phyloP scores from a whole-genome alignment of 2,888 invertebrate genomes.

The Melanostoma mellinum region DNA sequence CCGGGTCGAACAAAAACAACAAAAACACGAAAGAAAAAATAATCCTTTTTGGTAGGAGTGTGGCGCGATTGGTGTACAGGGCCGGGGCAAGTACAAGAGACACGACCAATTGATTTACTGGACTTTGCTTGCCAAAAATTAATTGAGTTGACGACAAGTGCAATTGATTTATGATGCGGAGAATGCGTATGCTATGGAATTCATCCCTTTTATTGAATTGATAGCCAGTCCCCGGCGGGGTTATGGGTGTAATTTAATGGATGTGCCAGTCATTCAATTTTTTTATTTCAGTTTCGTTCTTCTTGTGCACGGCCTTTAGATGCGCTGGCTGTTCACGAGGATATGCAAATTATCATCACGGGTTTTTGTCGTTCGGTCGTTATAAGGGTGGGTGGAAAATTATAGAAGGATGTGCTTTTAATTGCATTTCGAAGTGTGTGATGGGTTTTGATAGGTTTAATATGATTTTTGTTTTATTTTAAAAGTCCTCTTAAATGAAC shows the following conservation, averaged over 20 bases:
- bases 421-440: conserved; percentile 20
- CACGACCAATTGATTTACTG: conserved; percentile 79
- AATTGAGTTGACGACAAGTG: conserved; percentile 82
- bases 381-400: neutral
- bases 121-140: conserved; percentile 82
- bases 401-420: conserved; percentile 5
- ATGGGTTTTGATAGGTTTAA: neutral
- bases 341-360: conserved; percentile 47
- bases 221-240: conserved; percentile 46
- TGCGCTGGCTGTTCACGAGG: neutral
- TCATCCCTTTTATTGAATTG: conserved; percentile 69
- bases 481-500: no score
- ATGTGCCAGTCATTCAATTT: conserved; percentile 48
- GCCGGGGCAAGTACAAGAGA: conserved; percentile 37
- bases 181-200: conserved; percentile 67
- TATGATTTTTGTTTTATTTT: neutral
- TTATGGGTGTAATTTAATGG: conserved; percentile 66
- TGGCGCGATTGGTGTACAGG: conserved; percentile 19
- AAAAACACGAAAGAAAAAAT: neutral
- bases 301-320: neutral
- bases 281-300: conserved; percentile 11
- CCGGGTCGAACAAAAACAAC: conserved; percentile 24
- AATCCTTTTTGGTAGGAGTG: neutral
- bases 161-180: conserved; percentile 80
- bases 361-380: neutral